Conservation (phyloP, 2,113 vertebrate species). For the Seriola aureovittata region DNA sequence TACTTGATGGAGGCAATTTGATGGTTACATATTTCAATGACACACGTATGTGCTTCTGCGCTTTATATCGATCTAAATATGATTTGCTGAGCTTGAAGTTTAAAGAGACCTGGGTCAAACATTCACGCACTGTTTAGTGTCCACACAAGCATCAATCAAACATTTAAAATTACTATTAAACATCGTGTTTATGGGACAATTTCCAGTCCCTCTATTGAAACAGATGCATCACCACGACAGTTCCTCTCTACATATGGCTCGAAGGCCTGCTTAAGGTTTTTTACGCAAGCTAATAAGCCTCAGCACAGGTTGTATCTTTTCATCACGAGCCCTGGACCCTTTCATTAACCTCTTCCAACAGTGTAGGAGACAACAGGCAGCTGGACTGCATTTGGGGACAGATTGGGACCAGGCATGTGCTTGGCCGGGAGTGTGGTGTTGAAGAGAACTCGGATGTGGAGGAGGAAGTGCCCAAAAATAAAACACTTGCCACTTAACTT, state of each 20-base stretch:
- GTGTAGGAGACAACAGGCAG: constrained; percentile 67
- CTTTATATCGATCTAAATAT: background rate
- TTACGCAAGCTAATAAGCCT: constrained; percentile 45
- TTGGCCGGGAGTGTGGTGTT: constrained; percentile 29
- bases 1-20: constrained; percentile 3
- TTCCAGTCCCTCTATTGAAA: constrained; percentile 41
- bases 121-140: background rate
- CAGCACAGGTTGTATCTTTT: constrained; percentile 64
- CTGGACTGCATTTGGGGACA: constrained; percentile 66
- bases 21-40: constrained; percentile 1
- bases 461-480: constrained; percentile 50
- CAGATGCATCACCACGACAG: constrained; percentile 51
- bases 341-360: constrained; percentile 72
- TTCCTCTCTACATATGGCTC: constrained; percentile 57
- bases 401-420: constrained; percentile 72
- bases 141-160: constrained; percentile 25
- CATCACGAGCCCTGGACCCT: constrained; percentile 64
- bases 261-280: constrained; percentile 45
- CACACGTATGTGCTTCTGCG: background rate
- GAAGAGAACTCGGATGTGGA: constrained; percentile 50
- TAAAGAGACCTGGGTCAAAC: constrained; percentile 7
- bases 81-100: constrained; percentile 14
- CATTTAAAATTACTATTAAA: background rate
- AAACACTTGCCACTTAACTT: constrained; percentile 40
- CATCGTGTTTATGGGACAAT: constrained; percentile 11